Percentiles rank a stretch among this genome's conserved stretches.
These are phyloP conservation scores for Maniola jurtina DNA, from an alignment of 1,140 invertebrate species.

Conservation along the genomic window DNA sequence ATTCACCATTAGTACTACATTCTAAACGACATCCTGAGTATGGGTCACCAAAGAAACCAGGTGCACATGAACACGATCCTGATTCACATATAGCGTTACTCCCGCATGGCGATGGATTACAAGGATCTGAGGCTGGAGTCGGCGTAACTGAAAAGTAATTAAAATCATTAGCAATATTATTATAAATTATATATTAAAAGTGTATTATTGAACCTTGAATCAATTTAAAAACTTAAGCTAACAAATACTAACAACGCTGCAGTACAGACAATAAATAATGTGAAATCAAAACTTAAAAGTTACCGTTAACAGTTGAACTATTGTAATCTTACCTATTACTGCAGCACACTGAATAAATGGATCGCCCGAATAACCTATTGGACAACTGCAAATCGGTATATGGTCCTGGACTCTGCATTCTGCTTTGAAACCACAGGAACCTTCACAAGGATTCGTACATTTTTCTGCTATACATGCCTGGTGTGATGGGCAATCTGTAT, in stretches of 20 bases:
- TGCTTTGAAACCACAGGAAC: conserved; percentile 88
- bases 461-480: conserved; percentile 88
- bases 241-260: too few species aligned
- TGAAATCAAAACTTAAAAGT: too few species aligned
- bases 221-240: too few species aligned
- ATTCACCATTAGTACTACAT: conserved; percentile 83
- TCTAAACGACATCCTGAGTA: conserved; percentile 84
- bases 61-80: conserved; percentile 81
- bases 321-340: conserved; percentile 51
- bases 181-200: too few species aligned
- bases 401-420: conserved; percentile 88
- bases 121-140: conserved; percentile 79
- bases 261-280: too few species aligned
- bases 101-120: conserved; percentile 86
- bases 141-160: conserved; percentile 70
- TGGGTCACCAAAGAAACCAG: conserved; percentile 82
- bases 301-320: neutral
- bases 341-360: conserved; percentile 85
- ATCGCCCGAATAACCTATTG: conserved; percentile 86
- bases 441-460: conserved; percentile 88
- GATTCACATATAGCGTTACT: conserved; percentile 84
- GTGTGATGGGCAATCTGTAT: conserved; percentile 88
- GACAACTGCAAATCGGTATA: conserved; percentile 86
- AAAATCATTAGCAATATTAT: neutral
- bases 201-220: too few species aligned